Evolutionary conservation across 2,888 invertebrate genomes (phyloP).

Genomic region (Synanthedon vespiformis): DNA sequence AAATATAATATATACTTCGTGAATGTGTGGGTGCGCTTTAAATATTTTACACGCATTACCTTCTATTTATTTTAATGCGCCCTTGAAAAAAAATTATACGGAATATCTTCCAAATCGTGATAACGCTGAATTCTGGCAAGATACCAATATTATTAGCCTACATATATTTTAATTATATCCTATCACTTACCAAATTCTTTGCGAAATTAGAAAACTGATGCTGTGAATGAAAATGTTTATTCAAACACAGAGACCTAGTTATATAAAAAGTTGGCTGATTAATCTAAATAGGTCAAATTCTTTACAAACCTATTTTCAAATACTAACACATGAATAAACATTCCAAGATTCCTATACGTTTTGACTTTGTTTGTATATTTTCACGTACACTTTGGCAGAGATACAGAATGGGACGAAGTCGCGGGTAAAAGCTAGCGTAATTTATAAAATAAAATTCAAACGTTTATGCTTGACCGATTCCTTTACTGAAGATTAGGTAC

Average conservation of each 20-base stretch:
- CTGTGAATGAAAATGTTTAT: background rate
- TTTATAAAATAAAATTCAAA: conserved; percentile 5
- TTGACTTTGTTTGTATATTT: no score
- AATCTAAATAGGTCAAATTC: no score
- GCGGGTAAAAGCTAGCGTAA: no score
- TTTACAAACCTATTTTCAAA: no score
- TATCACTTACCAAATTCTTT: background rate
- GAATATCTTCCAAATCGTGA: conserved; percentile 19
- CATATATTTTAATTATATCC: conserved; percentile 6
- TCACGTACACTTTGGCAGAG: no score
- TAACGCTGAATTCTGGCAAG: conserved; percentile 28
- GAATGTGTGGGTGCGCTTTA: conserved; percentile 32
- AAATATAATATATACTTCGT: background rate
- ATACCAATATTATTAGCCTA: conserved; percentile 34
- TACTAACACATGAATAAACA: no score
- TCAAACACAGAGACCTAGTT: no score
- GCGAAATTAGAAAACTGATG: background rate
- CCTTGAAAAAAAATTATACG: conserved; percentile 22
- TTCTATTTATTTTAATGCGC: conserved; percentile 16
- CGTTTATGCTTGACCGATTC: conserved; percentile 56
- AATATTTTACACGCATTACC: conserved; percentile 2
- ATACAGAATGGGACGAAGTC: no score
- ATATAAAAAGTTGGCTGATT: no score
- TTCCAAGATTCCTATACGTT: no score
- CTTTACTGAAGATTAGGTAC: conserved; percentile 13